These are phyloP conservation scores for Tipula vernalis DNA, from an alignment of 2,888 invertebrate species.

Conservation along the genomic window DNA sequence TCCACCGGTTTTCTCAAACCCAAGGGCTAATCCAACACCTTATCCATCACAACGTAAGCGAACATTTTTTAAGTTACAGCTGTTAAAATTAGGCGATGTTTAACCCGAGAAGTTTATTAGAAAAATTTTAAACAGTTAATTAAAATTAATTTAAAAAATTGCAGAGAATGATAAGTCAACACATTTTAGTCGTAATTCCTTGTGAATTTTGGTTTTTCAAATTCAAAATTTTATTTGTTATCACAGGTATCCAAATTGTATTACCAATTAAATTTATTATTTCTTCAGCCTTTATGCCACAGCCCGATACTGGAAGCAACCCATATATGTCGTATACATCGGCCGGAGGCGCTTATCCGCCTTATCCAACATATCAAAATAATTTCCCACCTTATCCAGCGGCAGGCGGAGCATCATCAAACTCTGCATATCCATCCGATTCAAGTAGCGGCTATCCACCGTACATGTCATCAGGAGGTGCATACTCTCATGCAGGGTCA, in stretches of 20 bases:
- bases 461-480: conserved; percentile 27
- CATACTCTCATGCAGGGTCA: conserved; percentile 21
- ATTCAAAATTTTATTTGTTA: background rate
- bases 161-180: too few relatives aligned
- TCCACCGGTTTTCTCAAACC: conserved; percentile 83
- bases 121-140: too few relatives aligned
- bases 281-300: conserved; percentile 34
- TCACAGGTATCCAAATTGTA: background rate
- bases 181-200: too few relatives aligned
- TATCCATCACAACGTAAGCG: conserved; percentile 40
- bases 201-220: too few relatives aligned
- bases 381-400: conserved; percentile 32
- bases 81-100: background rate
- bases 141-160: too few relatives aligned
- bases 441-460: conserved; percentile 39
- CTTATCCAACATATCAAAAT: conserved; percentile 32
- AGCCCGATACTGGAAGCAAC: conserved; percentile 21
- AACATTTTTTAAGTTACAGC: background rate
- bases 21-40: conserved; percentile 42
- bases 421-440: conserved; percentile 21
- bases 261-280: background rate
- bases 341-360: conserved; percentile 36
- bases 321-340: conserved; percentile 44
- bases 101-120: background rate
- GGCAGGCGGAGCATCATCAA: conserved; percentile 21